A percentile compares a stretch with the other conserved stretches of the same genome.
These are phyloP conservation scores for Gyps fulvus DNA, from an alignment of 2,113 vertebrate genomes.

Conservation along the genomic window DNA sequence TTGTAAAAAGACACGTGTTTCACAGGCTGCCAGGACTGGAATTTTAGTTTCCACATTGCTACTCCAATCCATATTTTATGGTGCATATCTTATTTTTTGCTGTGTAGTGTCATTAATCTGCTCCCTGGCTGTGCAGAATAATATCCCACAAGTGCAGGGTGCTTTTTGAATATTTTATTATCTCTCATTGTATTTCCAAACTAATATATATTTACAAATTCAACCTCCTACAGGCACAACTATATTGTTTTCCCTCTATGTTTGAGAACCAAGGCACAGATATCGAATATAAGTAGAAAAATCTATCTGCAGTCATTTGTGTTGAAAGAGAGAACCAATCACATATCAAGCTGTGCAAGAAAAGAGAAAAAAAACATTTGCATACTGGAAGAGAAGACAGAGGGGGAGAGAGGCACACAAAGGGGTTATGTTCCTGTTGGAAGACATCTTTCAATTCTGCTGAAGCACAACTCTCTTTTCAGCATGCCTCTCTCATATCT, in stretches of 20 bases:
- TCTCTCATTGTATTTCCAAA: slow-evolving; percentile 74
- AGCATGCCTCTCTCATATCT: neutral
- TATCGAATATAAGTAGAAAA: slow-evolving; percentile 61
- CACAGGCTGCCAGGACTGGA: slow-evolving; percentile 3
- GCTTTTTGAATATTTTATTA: slow-evolving; percentile 82
- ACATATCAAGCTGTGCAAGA: slow-evolving; percentile 69
- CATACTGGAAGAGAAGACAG: slow-evolving; percentile 31
- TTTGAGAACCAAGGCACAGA: slow-evolving; percentile 46
- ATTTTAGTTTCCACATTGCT: slow-evolving; percentile 28
- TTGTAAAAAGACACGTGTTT: neutral
- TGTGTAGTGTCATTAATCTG: slow-evolving; percentile 75
- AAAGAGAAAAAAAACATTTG: slow-evolving; percentile 46
- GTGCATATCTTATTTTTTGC: slow-evolving; percentile 49
- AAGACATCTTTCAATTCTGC: neutral
- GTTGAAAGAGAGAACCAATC: slow-evolving; percentile 72
- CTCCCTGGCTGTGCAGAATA: slow-evolving; percentile 78
- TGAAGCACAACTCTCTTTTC: neutral
- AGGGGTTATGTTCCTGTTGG: neutral
- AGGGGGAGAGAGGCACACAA: neutral
- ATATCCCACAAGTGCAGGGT: slow-evolving; percentile 70
- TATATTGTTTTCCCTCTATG: slow-evolving; percentile 70
- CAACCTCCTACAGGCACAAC: slow-evolving; percentile 72
- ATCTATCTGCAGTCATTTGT: slow-evolving; percentile 53
- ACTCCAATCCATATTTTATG: slow-evolving; percentile 73
- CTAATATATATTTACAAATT: slow-evolving; percentile 79